Percentiles rank a stretch among this genome's conserved stretches.
Evolutionary conservation across 2,888 invertebrate genomes (phyloP).

Genomic region (Dryobota labecula): DNA sequence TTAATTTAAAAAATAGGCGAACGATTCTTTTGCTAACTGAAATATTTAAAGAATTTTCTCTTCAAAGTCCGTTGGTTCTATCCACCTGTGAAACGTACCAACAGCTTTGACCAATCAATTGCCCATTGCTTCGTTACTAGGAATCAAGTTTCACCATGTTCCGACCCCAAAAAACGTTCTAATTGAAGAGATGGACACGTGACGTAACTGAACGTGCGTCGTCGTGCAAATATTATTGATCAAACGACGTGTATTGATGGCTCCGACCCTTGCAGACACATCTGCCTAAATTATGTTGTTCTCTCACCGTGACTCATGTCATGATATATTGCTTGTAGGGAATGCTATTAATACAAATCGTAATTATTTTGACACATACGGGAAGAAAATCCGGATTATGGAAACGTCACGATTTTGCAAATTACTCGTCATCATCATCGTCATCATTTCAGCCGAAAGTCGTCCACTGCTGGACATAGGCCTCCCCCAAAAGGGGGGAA

Average conservation of each 20-base stretch:
- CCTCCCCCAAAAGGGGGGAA: too few relatives aligned
- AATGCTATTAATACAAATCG: slow-evolving; percentile 6
- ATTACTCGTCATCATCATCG: too few relatives aligned
- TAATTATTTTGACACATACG: not conserved
- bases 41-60: not conserved
- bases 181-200: slow-evolving; percentile 31
- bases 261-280: slow-evolving; percentile 38
- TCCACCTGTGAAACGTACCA: not conserved
- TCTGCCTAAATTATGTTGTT: slow-evolving; percentile 41
- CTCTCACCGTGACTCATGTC: slow-evolving; percentile 2
- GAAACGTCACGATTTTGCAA: not conserved
- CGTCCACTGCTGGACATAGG: too few relatives aligned
- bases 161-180: slow-evolving; percentile 24
- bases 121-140: slow-evolving; percentile 19
- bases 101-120: not conserved
- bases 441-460: too few relatives aligned
- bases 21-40: not conserved
- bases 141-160: slow-evolving; percentile 2
- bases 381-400: not conserved
- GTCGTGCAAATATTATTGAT: slow-evolving; percentile 63
- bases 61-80: not conserved
- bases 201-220: slow-evolving; percentile 42
- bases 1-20: not conserved
- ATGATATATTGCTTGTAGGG: slow-evolving; percentile 18
- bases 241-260: slow-evolving; percentile 60